Percentiles rank a stretch among this genome's conserved stretches.
phyloP scores from a whole-genome alignment of 2,113 vertebrate genomes.

The Phrynosoma blainvillii region DNA sequence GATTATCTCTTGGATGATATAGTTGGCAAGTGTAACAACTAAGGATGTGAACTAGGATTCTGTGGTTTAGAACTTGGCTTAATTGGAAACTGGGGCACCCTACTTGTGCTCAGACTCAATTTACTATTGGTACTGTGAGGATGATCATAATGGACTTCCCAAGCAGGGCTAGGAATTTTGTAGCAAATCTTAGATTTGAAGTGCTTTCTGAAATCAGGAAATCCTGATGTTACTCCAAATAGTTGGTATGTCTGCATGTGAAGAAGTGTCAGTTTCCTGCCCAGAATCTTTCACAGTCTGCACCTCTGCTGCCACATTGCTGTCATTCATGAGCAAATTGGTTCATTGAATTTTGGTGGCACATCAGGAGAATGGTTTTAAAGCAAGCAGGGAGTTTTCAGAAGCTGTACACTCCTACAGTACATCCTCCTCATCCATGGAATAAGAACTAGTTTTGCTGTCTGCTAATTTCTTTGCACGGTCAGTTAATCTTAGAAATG shows the following conservation, averaged over 20 bases:
- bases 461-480: not conserved
- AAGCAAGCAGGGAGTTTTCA: not conserved
- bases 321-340: not conserved
- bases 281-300: too few species aligned
- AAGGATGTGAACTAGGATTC: not conserved
- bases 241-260: too few species aligned
- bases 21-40: not conserved
- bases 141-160: not conserved
- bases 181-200: not conserved
- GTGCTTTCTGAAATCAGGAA: not conserved
- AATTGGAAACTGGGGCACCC: not conserved
- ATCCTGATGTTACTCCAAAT: too few species aligned
- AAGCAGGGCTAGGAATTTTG: too few species aligned
- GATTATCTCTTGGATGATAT: not conserved
- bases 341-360: too few species aligned
- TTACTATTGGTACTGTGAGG: not conserved
- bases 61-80: not conserved
- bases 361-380: not conserved
- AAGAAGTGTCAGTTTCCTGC: too few species aligned
- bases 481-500: not conserved
- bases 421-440: not conserved
- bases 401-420: not conserved
- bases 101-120: not conserved
- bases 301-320: not conserved
- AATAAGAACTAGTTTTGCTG: not conserved